Evolutionary conservation across 1,140 invertebrate species (phyloP).

Genomic region (Drosophila carrolli): DNA sequence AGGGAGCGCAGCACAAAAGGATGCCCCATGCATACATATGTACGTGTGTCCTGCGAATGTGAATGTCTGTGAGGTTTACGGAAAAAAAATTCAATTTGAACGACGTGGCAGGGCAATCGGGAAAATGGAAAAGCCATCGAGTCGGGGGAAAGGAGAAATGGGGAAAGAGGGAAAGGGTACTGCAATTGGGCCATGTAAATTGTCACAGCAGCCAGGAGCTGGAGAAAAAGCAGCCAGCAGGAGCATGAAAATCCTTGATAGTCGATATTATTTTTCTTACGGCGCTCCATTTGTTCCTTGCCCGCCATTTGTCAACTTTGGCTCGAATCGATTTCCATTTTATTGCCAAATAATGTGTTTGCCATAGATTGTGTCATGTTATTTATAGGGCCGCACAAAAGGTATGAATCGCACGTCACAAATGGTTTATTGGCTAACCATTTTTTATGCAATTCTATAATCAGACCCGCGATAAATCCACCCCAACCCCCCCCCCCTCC

Average conservation of each 20-base stretch:
- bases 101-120: constrained; percentile 62
- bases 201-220: constrained; percentile 61
- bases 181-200: constrained; percentile 81
- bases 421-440: constrained; percentile 80
- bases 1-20: constrained; percentile 66
- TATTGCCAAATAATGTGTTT: constrained; percentile 83
- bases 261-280: constrained; percentile 82
- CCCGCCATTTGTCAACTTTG: constrained; percentile 79
- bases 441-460: constrained; percentile 82
- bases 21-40: constrained; percentile 35
- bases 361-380: constrained; percentile 79
- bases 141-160: constrained; percentile 25
- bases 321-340: constrained; percentile 81
- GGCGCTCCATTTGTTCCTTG: constrained; percentile 81
- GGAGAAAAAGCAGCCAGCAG: constrained; percentile 13
- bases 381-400: constrained; percentile 76
- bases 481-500: background rate
- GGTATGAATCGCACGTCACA: constrained; percentile 82
- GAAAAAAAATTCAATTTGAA: constrained; percentile 75
- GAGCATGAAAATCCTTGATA: constrained; percentile 71
- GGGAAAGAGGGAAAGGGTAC: constrained; percentile 21
- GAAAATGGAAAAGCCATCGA: constrained; percentile 47
- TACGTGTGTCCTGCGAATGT: constrained; percentile 11
- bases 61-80: constrained; percentile 33
- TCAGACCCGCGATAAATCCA: constrained; percentile 75